Evolutionary conservation across 1,140 invertebrate genomes (phyloP), one percentile per base, ranked within the genome.

Genomic region (Drosophila sechellia): DNA sequence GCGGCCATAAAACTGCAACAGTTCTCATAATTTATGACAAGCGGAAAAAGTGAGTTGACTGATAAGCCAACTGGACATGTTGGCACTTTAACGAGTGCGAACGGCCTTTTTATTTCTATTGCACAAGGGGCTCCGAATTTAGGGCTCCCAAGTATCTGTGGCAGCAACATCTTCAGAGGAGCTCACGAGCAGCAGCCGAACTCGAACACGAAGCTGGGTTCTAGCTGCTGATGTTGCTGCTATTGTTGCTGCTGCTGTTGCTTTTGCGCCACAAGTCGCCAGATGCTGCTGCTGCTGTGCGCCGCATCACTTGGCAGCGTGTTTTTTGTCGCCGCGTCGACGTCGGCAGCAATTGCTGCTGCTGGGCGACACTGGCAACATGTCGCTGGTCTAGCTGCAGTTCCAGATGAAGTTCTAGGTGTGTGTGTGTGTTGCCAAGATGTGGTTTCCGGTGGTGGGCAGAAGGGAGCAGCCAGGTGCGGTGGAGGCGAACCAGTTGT

Each of bases 281-380:
- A 59, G 66, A 55, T 58, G 48, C 56, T 60, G 39, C 49, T 45
- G 49, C 61, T 86, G 60, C 81, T 86, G 81, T 70, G 83, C 83
- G 83, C 83, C 83, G 83, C 83, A 86, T 86, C 79, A 87, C 46
- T 87, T 83, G 83, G 83, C 83, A 86, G 83, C 83, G 83, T 87
- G 66, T 87, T 86, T 86, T 86, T 86, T 79, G 84, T 86, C 84
- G 71, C 66, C 83, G 84, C 84, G 81, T 86, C 83, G 83, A 87
- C 81, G 81, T 74, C 75, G 87, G 81, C 81, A 76, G 81, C 83
- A 87, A 53, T 58, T 65, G 42, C 72, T 57, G 63, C 77, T 58
- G 43, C 58, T 77, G 64, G 68, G 69, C 72, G 79, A 85, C 77
- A 85, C 58, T 55, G 54, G 68, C 68, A 71, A 71, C 68, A 81